Evolutionary conservation across 2,797 vertebrate species (phyloP).

Genomic region (Sphenopsis melanotis): DNA sequence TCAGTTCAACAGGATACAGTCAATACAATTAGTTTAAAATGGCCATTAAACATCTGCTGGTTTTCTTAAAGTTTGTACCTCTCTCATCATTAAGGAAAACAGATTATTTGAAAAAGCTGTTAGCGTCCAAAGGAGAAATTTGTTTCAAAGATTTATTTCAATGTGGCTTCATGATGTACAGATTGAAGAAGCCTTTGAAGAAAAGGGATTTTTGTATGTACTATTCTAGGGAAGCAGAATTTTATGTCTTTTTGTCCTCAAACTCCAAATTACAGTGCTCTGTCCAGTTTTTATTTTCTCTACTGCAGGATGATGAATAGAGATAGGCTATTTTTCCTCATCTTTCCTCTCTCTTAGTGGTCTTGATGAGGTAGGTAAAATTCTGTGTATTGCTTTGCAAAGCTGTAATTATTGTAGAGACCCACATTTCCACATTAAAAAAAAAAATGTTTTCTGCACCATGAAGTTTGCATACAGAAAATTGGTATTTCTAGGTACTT

Average conservation of each 20-base stretch:
- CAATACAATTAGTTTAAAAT: constrained; percentile 43
- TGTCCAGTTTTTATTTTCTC: background rate
- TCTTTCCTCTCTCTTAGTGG: background rate
- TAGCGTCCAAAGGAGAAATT: background rate
- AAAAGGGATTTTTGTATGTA: background rate
- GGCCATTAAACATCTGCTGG: constrained; percentile 3
- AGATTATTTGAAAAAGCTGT: constrained; percentile 9
- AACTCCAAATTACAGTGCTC: background rate
- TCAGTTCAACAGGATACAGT: constrained; percentile 1
- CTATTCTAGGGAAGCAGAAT: background rate
- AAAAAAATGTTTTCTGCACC: background rate
- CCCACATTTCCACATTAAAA: background rate
- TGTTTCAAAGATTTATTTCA: constrained; percentile 2
- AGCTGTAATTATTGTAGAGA: constrained; percentile 34
- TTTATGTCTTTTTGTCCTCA: background rate
- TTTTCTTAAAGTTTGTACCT: constrained; percentile 10
- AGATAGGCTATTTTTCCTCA: background rate
- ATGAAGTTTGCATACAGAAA: constrained; percentile 51
- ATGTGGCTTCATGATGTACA: background rate
- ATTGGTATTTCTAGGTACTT: constrained; percentile 47
- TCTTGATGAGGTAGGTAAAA: background rate
- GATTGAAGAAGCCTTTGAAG: background rate
- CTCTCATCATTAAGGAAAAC: constrained; percentile 25
- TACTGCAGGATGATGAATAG: background rate
- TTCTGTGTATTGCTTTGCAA: constrained; percentile 18